These are phyloP conservation scores for Willowsia nigromaculata DNA, from an alignment of 2,888 invertebrate species.

Conservation along the genomic window DNA sequence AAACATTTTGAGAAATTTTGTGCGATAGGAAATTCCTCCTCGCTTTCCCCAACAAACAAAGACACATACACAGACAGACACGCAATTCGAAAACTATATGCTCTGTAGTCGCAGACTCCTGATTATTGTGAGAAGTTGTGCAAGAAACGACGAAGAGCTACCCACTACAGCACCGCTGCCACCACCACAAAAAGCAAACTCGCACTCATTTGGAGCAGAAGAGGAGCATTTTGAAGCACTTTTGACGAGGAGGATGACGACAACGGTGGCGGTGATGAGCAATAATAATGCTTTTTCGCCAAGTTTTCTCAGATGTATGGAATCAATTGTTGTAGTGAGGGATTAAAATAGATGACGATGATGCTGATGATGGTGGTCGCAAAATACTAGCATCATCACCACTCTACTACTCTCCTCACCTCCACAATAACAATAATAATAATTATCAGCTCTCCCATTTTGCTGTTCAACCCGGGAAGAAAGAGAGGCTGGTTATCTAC, in stretches of 20 bases:
- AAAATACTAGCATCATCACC: not conserved
- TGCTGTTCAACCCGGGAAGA: not conserved
- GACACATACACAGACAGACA: not conserved
- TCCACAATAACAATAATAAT: not conserved
- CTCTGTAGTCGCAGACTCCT: not conserved
- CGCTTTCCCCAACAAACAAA: not conserved
- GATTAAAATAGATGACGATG: constrained; percentile 45
- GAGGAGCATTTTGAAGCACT: not conserved
- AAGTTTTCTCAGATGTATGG: constrained; percentile 21
- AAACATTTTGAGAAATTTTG: constrained; percentile 61
- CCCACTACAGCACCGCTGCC: not conserved
- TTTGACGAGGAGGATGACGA: not conserved
- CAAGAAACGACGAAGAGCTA: too few relatives aligned
- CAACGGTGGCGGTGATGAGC: not conserved
- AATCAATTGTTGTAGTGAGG: constrained; percentile 24
- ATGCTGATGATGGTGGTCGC: not conserved
- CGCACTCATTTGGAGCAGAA: not conserved
- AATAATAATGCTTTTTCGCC: constrained; percentile 12
- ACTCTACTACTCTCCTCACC: not conserved
- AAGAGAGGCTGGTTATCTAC: not conserved
- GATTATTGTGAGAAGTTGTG: constrained; percentile 24
- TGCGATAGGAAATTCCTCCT: not conserved
- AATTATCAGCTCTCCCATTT: not conserved
- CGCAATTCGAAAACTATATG: not conserved
- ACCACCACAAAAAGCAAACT: constrained; percentile 16